Evolutionary conservation across 2,888 invertebrate species (phyloP).

Genomic region (Anodontia alba): DNA sequence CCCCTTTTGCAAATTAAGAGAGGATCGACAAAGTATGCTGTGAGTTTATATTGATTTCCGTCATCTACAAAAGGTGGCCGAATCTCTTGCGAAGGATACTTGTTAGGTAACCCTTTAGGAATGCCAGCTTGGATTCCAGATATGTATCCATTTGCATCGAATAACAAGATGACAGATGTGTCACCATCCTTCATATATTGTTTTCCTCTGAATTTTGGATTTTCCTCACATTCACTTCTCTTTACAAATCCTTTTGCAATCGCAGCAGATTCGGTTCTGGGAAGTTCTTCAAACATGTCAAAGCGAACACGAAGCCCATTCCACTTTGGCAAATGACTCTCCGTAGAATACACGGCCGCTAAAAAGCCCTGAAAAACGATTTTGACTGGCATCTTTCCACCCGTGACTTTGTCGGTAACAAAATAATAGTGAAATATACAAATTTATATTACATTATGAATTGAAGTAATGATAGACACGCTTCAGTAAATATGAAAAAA

Average conservation of each 20-base stretch:
- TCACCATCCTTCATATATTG: constrained; percentile 24
- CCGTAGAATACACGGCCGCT: background rate
- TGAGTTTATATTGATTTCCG: constrained; percentile 5
- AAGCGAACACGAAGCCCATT: constrained; percentile 3
- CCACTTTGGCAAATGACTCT: background rate
- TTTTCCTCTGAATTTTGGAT: constrained; percentile 6
- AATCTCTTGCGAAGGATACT: background rate
- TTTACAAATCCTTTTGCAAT: background rate
- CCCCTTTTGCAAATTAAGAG: constrained; percentile 1
- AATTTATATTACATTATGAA: too few species aligned
- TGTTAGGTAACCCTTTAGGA: constrained; percentile 5
- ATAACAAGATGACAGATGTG: background rate
- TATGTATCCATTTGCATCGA: background rate
- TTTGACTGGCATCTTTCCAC: background rate
- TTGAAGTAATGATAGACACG: too few species aligned
- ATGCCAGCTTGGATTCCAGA: constrained; percentile 20
- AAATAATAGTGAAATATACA: too few species aligned
- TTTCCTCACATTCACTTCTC: constrained; percentile 1
- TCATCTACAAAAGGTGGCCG: constrained; percentile 17
- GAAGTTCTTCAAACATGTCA: background rate
- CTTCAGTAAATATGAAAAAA: too few species aligned
- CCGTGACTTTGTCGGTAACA: background rate
- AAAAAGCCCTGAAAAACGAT: background rate
- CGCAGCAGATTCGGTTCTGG: constrained; percentile 11
- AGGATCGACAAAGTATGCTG: constrained; percentile 20